phyloP scores from a whole-genome alignment of 2,888 invertebrate species.

The Hirudinaria manillensis region DNA sequence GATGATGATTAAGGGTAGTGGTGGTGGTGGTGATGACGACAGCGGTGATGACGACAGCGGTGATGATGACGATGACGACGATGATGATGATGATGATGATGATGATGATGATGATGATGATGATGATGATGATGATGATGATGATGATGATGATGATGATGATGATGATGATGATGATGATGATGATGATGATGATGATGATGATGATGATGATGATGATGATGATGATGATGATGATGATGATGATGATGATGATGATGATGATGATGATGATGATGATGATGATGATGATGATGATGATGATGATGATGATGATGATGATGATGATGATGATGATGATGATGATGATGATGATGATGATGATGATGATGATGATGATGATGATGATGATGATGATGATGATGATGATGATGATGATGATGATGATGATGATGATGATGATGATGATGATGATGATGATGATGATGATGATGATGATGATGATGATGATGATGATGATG shows the following conservation, averaged over 20 bases:
- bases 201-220: too few species aligned
- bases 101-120: slow-evolving; percentile 1
- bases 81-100: slow-evolving; percentile 8
- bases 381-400: slow-evolving; percentile 9
- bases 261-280: slow-evolving; percentile 7
- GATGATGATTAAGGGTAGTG: background rate
- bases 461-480: too few species aligned
- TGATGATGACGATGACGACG: slow-evolving; percentile 9
- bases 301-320: too few species aligned
- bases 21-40: background rate
- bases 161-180: too few species aligned
- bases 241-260: slow-evolving; percentile 17
- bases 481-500: too few species aligned
- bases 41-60: background rate
- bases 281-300: background rate
- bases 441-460: too few species aligned
- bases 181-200: too few species aligned
- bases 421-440: too few species aligned
- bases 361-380: slow-evolving; percentile 1
- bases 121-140: too few species aligned
- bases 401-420: slow-evolving; percentile 11
- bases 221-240: background rate
- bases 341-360: background rate
- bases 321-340: background rate
- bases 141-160: too few species aligned